phyloP scores from a whole-genome alignment of 2,797 vertebrate genomes.

The Menidia menidia region DNA sequence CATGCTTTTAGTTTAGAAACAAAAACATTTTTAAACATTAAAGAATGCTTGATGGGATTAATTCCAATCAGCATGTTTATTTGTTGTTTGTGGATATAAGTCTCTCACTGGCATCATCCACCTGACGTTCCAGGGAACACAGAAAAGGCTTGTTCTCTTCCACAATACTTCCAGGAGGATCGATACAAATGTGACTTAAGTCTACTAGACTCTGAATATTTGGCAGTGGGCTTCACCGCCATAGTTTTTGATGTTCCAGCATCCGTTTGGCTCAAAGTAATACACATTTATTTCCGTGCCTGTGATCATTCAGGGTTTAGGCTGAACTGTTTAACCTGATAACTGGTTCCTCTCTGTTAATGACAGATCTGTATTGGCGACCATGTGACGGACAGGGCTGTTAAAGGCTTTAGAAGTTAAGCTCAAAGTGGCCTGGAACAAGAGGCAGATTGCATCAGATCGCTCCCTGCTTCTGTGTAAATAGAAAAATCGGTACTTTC shows the following conservation, averaged over 20 bases:
- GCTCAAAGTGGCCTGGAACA: background rate
- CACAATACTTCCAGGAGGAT: slow-evolving; percentile 7
- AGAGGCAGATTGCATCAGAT: background rate
- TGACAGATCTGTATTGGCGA: slow-evolving; percentile 14
- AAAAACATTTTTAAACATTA: background rate
- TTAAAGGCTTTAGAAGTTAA: slow-evolving; percentile 5
- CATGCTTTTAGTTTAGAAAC: background rate
- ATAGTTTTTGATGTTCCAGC: slow-evolving; percentile 3
- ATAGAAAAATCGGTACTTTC: background rate
- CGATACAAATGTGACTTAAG: background rate
- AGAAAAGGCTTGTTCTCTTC: background rate
- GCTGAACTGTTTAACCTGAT: slow-evolving; percentile 40
- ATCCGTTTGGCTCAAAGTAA: slow-evolving; percentile 34
- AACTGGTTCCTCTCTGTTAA: slow-evolving; percentile 26
- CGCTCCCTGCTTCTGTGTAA: slow-evolving; percentile 1
- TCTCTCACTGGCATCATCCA: no score
- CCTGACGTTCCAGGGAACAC: no score
- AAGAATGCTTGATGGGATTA: background rate
- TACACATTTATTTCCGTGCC: slow-evolving; percentile 13
- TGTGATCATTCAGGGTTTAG: background rate
- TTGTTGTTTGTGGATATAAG: background rate
- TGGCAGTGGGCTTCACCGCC: slow-evolving; percentile 2
- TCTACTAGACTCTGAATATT: slow-evolving; percentile 13
- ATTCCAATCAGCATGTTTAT: background rate
- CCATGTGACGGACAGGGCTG: slow-evolving; percentile 7